These are phyloP conservation scores for Halesus radiatus DNA, from an alignment of 1,140 invertebrate species.

Conservation along the genomic window DNA sequence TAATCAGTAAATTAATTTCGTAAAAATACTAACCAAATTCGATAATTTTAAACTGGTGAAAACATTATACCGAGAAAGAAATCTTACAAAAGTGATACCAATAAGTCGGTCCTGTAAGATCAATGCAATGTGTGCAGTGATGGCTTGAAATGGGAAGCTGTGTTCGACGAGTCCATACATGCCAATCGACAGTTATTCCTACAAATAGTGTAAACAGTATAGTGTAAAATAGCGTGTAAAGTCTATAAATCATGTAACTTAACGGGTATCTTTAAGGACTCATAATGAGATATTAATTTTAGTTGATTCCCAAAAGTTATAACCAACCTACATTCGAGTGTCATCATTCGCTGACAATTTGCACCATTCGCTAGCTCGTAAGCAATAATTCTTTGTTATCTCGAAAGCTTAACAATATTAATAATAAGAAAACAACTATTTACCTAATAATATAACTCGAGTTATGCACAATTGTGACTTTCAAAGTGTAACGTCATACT, in stretches of 20 bases:
- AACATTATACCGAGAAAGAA: neutral
- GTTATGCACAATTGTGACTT: neutral
- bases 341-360: conserved; percentile 5
- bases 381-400: neutral
- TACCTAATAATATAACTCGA: neutral
- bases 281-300: conserved; percentile 28
- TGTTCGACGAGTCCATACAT: conserved; percentile 40
- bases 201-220: conserved; percentile 23
- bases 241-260: conserved; percentile 19
- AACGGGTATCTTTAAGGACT: conserved; percentile 9
- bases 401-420: neutral
- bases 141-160: conserved; percentile 26
- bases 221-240: conserved; percentile 7
- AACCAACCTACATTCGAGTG: conserved; percentile 19
- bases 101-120: neutral
- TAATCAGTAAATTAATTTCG: conserved; percentile 41
- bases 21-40: conserved; percentile 8
- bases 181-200: conserved; percentile 31
- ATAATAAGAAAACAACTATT: conserved; percentile 3
- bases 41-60: neutral
- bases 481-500: neutral
- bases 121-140: neutral
- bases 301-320: conserved; percentile 17
- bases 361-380: neutral
- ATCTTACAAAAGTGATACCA: neutral